A percentile compares a stretch with the other conserved stretches of the same genome.
phyloP scores from a whole-genome alignment of 1,140 invertebrate genomes.

The Metaphire vulgaris region DNA sequence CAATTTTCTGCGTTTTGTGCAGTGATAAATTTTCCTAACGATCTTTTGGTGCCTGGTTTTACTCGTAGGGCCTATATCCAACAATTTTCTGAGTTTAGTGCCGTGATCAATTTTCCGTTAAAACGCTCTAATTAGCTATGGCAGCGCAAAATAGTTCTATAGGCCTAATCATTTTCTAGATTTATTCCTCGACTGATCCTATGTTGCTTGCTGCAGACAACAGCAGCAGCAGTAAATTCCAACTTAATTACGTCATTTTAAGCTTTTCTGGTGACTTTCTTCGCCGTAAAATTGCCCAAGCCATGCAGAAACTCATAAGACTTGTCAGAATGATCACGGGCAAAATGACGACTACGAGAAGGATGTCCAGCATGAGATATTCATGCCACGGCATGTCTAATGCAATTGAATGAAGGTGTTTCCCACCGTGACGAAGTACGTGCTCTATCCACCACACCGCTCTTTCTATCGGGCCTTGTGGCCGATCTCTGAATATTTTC shows the following conservation, averaged over 20 bases:
- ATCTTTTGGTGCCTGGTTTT: no score
- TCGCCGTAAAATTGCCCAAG: background rate
- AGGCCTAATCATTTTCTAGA: no score
- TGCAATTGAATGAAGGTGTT: background rate
- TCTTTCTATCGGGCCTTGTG: background rate
- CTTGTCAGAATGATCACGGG: background rate
- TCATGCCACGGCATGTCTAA: background rate
- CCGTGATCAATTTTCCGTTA: no score
- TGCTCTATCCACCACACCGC: background rate
- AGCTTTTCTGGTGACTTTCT: background rate
- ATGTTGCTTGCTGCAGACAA: no score
- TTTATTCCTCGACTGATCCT: no score
- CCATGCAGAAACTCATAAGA: background rate
- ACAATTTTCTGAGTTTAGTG: no score
- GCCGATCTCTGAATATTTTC: background rate
- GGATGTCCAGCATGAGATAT: background rate
- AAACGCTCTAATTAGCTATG: no score
- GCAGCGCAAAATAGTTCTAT: no score
- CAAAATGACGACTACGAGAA: background rate
- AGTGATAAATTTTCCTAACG: no score
- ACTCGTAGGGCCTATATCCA: no score
- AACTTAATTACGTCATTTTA: background rate
- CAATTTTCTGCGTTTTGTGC: no score
- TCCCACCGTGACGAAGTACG: background rate
- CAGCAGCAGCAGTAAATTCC: no score